Percentiles rank a stretch among this genome's conserved stretches.
These are phyloP conservation scores for Onychostoma macrolepis DNA, from an alignment of 2,113 vertebrate genomes.

Conservation along the genomic window DNA sequence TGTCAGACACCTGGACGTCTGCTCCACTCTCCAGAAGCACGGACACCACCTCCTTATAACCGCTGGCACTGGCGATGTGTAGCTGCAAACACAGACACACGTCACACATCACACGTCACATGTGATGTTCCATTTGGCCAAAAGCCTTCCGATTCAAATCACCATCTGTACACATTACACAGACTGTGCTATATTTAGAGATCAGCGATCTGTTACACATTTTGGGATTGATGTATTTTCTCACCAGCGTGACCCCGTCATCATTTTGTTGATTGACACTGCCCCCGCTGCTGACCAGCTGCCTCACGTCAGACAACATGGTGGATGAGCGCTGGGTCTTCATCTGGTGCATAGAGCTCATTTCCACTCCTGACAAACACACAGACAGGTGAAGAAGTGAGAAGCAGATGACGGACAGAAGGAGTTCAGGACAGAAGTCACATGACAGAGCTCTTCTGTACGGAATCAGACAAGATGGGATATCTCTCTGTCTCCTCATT, in stretches of 20 bases:
- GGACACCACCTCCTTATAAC: slow-evolving; percentile 85
- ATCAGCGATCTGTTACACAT: not conserved
- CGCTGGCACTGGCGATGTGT: slow-evolving; percentile 90
- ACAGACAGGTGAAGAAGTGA: slow-evolving; percentile 18
- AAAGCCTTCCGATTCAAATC: not conserved
- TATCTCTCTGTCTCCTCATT: not conserved
- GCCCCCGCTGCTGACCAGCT: slow-evolving; percentile 80
- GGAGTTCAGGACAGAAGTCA: slow-evolving; percentile 29
- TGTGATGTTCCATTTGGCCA: not conserved
- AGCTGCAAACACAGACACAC: slow-evolving; percentile 72
- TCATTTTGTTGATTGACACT: slow-evolving; percentile 84
- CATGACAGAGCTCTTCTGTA: slow-evolving; percentile 23
- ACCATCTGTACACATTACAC: not conserved
- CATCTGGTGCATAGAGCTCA: slow-evolving; percentile 81
- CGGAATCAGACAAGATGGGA: not conserved
- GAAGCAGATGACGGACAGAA: not conserved
- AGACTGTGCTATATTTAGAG: not conserved
- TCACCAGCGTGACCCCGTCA: slow-evolving; percentile 90
- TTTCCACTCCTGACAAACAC: slow-evolving; percentile 81
- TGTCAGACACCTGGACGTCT: slow-evolving; percentile 81
- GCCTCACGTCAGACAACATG: slow-evolving; percentile 88
- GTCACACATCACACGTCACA: too few relatives aligned
- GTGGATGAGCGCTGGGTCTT: slow-evolving; percentile 81
- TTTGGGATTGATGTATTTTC: slow-evolving; percentile 45
- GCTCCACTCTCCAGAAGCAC: slow-evolving; percentile 83